A percentile compares a stretch with the other conserved stretches of the same genome.
Conservation (phyloP, 2,113 vertebrate species). For the Sander lucioperca region DNA sequence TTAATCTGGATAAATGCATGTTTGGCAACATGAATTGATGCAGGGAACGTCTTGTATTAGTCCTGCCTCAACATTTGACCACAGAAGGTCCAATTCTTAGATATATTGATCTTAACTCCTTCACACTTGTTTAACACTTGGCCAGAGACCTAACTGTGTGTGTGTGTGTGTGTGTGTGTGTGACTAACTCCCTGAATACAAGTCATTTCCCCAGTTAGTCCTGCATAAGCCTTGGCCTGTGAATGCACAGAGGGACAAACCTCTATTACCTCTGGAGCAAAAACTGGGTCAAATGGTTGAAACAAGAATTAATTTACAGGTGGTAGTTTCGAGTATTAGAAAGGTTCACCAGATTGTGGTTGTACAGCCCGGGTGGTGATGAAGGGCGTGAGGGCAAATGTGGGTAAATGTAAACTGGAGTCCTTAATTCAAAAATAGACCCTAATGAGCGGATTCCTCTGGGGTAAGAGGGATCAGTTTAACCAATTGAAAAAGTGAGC, state of each 20-base stretch:
- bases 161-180: not conserved
- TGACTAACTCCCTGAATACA: not conserved
- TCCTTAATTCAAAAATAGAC: slow-evolving; percentile 63
- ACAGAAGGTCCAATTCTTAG: not conserved
- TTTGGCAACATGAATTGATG: not conserved
- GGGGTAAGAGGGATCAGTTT: slow-evolving; percentile 61
- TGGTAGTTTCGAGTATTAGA: slow-evolving; percentile 26
- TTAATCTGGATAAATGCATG: not conserved
- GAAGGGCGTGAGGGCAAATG: slow-evolving; percentile 16
- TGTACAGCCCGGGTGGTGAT: slow-evolving; percentile 15
- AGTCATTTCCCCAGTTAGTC: slow-evolving; percentile 25
- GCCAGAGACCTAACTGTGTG: not conserved
- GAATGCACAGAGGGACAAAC: slow-evolving; percentile 55
- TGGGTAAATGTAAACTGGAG: slow-evolving; percentile 35
- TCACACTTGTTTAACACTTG: slow-evolving; percentile 7
- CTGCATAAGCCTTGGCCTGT: slow-evolving; percentile 14
- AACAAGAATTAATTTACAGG: slow-evolving; percentile 66
- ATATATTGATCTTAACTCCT: not conserved
- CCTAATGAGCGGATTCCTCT: slow-evolving; percentile 70
- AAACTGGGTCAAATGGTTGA: slow-evolving; percentile 64
- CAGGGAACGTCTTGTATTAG: too few relatives aligned
- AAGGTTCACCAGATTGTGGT: slow-evolving; percentile 55
- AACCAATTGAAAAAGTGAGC: slow-evolving; percentile 70
- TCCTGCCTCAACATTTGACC: not conserved
- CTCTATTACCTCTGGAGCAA: slow-evolving; percentile 59